A percentile compares a stretch with the other conserved stretches of the same genome.
These are phyloP conservation scores for Tachysurus vachellii DNA, from an alignment of 2,113 vertebrate species.

Conservation along the genomic window DNA sequence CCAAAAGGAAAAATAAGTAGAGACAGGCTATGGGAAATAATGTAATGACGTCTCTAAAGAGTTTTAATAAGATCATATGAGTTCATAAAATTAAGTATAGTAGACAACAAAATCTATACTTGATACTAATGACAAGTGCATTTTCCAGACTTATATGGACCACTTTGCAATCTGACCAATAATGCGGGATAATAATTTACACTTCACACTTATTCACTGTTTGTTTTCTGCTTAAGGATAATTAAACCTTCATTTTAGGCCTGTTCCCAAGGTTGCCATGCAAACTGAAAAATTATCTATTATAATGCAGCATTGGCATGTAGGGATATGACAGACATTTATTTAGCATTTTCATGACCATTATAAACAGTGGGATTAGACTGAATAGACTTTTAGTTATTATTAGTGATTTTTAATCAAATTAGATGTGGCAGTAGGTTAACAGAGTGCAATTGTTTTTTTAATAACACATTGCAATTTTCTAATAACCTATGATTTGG, in stretches of 20 bases:
- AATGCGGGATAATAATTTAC: neutral
- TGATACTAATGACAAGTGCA: neutral
- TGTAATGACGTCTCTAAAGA: neutral
- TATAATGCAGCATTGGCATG: neutral
- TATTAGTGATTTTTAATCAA: neutral
- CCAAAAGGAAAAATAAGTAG: conserved; percentile 5
- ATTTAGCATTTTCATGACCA: neutral
- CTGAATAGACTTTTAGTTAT: neutral
- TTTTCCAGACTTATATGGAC: neutral
- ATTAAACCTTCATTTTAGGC: neutral
- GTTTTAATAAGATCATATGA: neutral
- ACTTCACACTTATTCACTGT: neutral
- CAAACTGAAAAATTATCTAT: neutral
- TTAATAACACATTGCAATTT: neutral
- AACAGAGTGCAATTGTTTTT: neutral
- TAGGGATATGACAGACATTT: neutral
- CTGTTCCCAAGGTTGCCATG: neutral
- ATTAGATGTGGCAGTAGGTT: neutral
- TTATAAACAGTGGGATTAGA: neutral
- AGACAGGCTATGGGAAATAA: neutral
- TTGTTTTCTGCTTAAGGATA: conserved; percentile 16
- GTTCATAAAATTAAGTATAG: neutral
- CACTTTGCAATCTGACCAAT: neutral
- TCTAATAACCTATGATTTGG: neutral
- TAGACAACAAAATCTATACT: neutral